Base-by-base conservation (phyloP, 2,797 vertebrate species). In the Acanthurus lineatus region DNA sequence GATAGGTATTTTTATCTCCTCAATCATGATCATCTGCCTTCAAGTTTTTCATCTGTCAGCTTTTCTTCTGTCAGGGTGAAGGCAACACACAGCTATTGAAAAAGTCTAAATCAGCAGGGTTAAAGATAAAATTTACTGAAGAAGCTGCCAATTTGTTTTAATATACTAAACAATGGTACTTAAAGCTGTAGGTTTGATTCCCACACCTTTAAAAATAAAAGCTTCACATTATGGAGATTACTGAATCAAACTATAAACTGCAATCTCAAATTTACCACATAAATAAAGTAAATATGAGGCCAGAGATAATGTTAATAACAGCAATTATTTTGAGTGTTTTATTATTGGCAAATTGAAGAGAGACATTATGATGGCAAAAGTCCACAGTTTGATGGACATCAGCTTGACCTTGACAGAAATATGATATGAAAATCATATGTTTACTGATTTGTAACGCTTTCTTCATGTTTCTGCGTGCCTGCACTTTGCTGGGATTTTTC, bases 1-100 rank as follows among this genome's bases (percentile, higher is more conserved):
- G 57, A 78, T 62, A 60, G 10, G 19, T 65, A 17, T 44, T 17
- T 56, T 67, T 62, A 72, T 72, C 12, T 84, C 59, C 52, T 67
- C 17, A 80, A 75, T 73, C 48, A 79, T 68, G 93, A 94, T 94
- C 92, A 94, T 93, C 92, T 93, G 93, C 93, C 90, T 86, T 79
- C 42, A 85, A 86, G 91, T 83, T 79, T 79, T 80, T 65, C 10
- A 77, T 82, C 53, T 88, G 76, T 78, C 52, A 35, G 12, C 69
- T 65, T 74, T 81, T 87, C 77, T 91, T 94, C 88, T 92, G 92
- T 93, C 88, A 90, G 53, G 84, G 89, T 90, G 88, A 91, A 92
- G 69, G 52, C 48, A 77, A 75, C 11, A 48, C 60, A 32, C 14
- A 57, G 28, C 17, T 32, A 16, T 6, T 14, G 0, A 71, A 71